Base-by-base conservation (phyloP, 2,113 vertebrate species). In the Chrysochloris asiatica region DNA sequence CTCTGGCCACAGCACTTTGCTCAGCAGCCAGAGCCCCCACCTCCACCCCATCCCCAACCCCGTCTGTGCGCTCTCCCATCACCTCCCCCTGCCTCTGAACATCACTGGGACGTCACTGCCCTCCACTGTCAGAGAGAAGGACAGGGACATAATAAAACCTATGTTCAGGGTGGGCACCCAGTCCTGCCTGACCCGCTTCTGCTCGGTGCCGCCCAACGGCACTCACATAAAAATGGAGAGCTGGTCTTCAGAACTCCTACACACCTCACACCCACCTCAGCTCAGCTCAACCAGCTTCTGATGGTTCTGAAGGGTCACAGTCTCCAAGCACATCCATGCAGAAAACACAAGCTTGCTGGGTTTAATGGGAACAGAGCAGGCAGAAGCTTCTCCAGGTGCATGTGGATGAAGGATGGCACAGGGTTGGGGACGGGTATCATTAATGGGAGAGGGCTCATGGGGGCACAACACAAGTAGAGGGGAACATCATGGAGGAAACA, bases 301-400 rank as follows among this genome's bases (percentile, higher is more conserved):
- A n/a, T n/a, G 82, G 17, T 69, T 3, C 0, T 56, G 21, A 33
- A 22, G 73, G n/a, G 14, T 67, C 61, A 52, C 26, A 6, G n/a
- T 11, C 1, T 0, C 1, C 30, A 73, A 13, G 13, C 24, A 52
- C 19, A 0, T 4, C 41, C 2, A 10, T 26, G 17, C 0, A 0
- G n/a, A n/a, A 2, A 8, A 0, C 61, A 48, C n/a, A 9, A 1
- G n/a, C 0, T 12, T 0, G 1, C 21, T 0, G 63, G 63, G 33
- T 17, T 65, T 17, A n/a, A n/a, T n/a, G 13, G 21, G 24, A 22
- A 3, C 36, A 22, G 47, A 6, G 80, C 45, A 45, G 59, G 65
- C 9, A 47, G 48, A 0, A 2, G 16, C 4, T 30, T 30, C 59
- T 3, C 22, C 72, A 45, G 88, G 11, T 1, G 38, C n/a, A n/a